Evolutionary conservation across 2,888 invertebrate species (phyloP), one percentile per base, ranked within the genome.

Genomic region (Drosophila mercatorum): DNA sequence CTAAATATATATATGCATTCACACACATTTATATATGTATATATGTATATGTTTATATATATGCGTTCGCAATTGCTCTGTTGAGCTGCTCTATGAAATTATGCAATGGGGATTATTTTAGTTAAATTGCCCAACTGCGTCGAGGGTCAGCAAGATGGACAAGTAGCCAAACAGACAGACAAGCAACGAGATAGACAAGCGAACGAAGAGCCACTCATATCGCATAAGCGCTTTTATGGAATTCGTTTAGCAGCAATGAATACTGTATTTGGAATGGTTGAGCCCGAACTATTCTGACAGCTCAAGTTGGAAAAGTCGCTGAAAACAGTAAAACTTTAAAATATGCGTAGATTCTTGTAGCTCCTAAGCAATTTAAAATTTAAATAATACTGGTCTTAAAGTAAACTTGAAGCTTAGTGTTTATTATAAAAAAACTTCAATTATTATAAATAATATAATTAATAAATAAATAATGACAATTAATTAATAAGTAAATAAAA

Each of bases 101-200:
- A 72, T 80, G 83, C 80, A 68, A 76, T 75, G 75, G 82, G 78
- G 78, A 81, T 85, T 83, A 81, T 74, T 74, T 70, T 68, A 77
- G 75, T 73, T 75, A 80, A 80, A 85, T 83, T 81, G 73, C 69
- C 41, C 68, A 52, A 61, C 72, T 72, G 81, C 60, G 73, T 75
- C 72, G 67, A 62, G 74, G 71, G 77, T 74, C 77, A 71, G 71
- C 65, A 26, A 38, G 67, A 52, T 67, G 63, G 36, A 38, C 55
- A 22, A 49, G 26, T 66, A 52, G 46, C 22, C 36, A 51, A 22
- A 43, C 36, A 46, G 43, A 36, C 51, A 26, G 43, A 34, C 43
- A 5, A 7, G 17, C 38, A 7, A 4, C 31, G 40, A 55, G 57
- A 38, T 51, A 31, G 49, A 36, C 44, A 57, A 12, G 12, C 28